Evolutionary conservation across 2,888 invertebrate genomes (phyloP).

Genomic region (Odontothrips loti): DNA sequence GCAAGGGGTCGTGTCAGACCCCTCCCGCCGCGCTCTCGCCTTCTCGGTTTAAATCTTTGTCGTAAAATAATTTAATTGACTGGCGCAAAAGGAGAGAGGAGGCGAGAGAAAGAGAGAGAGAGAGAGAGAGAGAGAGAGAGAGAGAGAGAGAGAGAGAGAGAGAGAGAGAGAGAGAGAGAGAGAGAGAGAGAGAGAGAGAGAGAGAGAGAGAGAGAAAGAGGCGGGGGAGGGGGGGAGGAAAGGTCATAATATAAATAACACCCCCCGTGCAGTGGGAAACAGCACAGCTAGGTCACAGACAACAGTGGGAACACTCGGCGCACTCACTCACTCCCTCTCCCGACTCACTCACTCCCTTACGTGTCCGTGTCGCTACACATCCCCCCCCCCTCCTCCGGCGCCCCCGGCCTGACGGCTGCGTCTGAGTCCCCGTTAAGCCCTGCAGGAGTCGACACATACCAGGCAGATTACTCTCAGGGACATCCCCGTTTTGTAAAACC

Average conservation of each 20-base stretch:
- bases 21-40: no score
- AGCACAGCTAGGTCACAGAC: no score
- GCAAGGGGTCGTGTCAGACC: no score
- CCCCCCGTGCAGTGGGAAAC: background rate
- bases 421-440: no score
- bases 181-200: background rate
- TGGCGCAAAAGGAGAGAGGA: background rate
- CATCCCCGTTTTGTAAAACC: no score
- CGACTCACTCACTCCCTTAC: background rate
- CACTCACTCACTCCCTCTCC: background rate
- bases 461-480: no score
- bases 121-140: background rate
- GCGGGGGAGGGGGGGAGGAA: background rate
- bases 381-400: no score
- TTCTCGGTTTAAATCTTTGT: conserved; percentile 13
- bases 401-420: no score
- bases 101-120: background rate
- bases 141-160: background rate
- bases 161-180: background rate
- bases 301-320: no score
- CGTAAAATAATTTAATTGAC: conserved; percentile 19
- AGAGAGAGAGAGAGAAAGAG: no score
- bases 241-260: conserved; percentile 8
- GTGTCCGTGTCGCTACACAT: no score
- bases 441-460: no score